These are phyloP conservation scores for Bilobella aurantiaca DNA, from an alignment of 1,140 invertebrate genomes.

Conservation along the genomic window DNA sequence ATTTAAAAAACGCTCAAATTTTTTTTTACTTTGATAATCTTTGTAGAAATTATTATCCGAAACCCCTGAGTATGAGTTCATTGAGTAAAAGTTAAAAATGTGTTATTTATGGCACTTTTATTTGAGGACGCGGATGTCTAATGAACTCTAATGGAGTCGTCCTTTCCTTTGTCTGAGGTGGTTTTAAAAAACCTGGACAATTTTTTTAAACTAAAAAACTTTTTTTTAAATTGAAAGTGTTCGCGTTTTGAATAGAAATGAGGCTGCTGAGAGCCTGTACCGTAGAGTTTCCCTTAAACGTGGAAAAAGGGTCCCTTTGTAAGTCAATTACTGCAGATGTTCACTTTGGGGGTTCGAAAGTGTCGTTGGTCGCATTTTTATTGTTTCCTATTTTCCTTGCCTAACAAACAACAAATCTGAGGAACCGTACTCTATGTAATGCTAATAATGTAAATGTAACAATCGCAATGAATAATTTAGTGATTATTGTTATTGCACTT, in stretches of 20 bases:
- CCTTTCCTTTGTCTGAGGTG: neutral
- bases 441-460: neutral
- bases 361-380: neutral
- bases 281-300: neutral
- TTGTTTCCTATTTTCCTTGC: neutral
- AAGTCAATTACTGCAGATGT: neutral
- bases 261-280: neutral
- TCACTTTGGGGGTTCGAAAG: neutral
- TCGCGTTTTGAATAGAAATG: too few species aligned
- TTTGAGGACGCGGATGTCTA: neutral
- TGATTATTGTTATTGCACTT: neutral
- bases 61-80: too few species aligned
- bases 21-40: too few species aligned
- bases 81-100: neutral
- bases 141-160: neutral
- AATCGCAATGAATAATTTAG: neutral
- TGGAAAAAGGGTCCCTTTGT: neutral
- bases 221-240: too few species aligned
- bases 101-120: neutral
- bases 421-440: too few species aligned
- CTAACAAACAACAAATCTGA: neutral
- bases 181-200: neutral
- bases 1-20: neutral
- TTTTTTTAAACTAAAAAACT: neutral
- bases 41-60: too few species aligned